Evolutionary conservation across 1,140 invertebrate genomes (phyloP).

Genomic region (Alviniconcha marisindica): DNA sequence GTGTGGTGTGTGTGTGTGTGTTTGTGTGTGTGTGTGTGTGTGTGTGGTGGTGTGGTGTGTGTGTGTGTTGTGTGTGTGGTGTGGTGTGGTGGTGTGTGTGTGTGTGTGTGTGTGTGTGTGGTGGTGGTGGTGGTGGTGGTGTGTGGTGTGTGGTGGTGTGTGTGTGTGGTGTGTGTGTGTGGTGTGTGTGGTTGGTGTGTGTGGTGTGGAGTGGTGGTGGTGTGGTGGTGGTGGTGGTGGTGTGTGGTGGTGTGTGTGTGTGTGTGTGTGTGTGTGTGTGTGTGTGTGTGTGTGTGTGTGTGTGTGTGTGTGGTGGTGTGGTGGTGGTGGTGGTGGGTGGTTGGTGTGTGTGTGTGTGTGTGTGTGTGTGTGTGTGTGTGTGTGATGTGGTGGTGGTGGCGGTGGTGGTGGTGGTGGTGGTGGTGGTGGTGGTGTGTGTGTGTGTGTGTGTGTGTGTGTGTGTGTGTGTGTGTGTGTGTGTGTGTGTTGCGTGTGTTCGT

Average conservation of each 20-base stretch:
- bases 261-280: neutral
- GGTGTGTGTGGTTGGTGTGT: too few species aligned
- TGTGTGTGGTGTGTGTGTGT: neutral
- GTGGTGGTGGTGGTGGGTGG: neutral
- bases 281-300: neutral
- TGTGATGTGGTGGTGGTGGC: too few species aligned
- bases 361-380: too few species aligned
- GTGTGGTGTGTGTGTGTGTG: neutral
- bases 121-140: too few species aligned
- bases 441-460: constrained; percentile 6
- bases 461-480: constrained; percentile 3
- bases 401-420: neutral
- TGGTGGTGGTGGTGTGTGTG: neutral
- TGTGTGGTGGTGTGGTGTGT: too few species aligned
- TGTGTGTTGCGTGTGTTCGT: neutral
- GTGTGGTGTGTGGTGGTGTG: too few species aligned
- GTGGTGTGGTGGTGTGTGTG: neutral
- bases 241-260: neutral
- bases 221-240: too few species aligned
- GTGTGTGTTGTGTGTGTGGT: neutral
- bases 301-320: neutral
- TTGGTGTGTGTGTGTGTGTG: too few species aligned
- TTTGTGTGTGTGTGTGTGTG: neutral
- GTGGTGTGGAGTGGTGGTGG: too few species aligned
- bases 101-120: neutral